phyloP scores from a whole-genome alignment of 1,140 invertebrate species.

The Muscidifurax raptorellus region DNA sequence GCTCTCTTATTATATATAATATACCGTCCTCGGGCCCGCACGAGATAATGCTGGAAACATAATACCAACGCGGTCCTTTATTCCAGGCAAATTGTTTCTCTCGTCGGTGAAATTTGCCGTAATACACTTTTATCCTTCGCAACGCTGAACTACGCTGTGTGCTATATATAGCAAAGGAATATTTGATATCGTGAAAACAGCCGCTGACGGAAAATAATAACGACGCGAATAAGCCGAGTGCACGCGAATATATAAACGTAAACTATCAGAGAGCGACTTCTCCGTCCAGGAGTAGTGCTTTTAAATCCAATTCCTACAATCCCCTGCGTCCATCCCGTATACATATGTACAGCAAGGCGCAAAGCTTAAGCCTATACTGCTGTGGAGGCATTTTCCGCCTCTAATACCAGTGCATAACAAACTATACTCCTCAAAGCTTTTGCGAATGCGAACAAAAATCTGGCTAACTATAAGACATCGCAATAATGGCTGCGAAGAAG shows the following conservation, averaged over 20 bases:
- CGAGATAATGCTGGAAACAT: neutral
- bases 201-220: neutral
- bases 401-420: neutral
- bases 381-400: constrained; percentile 28
- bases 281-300: constrained; percentile 49
- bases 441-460: neutral
- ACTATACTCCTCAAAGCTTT: too few species aligned
- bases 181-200: neutral
- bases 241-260: neutral
- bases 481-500: neutral
- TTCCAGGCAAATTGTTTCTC: neutral
- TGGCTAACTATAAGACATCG: neutral
- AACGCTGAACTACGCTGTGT: neutral
- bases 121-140: neutral
- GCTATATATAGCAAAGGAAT: neutral
- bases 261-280: neutral
- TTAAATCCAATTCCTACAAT: constrained; percentile 66
- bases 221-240: neutral
- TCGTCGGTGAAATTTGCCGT: neutral
- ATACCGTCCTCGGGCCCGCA: neutral
- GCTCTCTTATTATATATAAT: neutral
- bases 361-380: constrained; percentile 52
- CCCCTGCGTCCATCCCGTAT: constrained; percentile 26
- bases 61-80: neutral
- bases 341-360: neutral